phyloP scores from a whole-genome alignment of 2,113 vertebrate genomes.

The Pristiophorus japonicus region DNA sequence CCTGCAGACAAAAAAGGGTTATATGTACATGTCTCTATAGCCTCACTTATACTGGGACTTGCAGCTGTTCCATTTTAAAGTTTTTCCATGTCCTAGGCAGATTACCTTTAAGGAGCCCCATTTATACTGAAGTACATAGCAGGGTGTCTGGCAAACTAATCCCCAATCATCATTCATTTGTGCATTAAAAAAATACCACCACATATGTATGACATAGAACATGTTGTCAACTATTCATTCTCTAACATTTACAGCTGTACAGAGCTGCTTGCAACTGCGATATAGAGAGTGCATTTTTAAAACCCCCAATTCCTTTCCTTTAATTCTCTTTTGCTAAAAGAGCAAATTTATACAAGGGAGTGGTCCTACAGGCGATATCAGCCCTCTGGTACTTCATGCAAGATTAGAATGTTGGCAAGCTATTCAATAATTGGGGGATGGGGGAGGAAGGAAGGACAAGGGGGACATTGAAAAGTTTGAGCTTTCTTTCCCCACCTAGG shows the following conservation, averaged over 20 bases:
- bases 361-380: not conserved
- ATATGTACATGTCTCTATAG: not conserved
- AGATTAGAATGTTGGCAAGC: not conserved
- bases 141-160: not conserved
- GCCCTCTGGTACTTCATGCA: not conserved
- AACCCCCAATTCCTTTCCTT: not conserved
- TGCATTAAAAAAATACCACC: not conserved
- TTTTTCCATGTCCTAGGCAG: not conserved
- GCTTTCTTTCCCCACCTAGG: not conserved
- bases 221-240: too few relatives aligned
- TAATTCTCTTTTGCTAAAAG: not conserved
- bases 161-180: not conserved
- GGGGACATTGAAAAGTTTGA: not conserved
- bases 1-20: not conserved
- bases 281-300: not conserved
- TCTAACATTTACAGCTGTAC: not conserved
- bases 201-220: not conserved
- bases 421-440: not conserved
- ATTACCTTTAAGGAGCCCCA: constrained; percentile 25
- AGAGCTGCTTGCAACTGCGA: not conserved
- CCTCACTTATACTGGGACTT: not conserved
- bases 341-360: not conserved
- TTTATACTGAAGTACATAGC: not conserved
- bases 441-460: not conserved
- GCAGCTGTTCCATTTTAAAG: constrained; percentile 4